Evolutionary conservation across 2,888 invertebrate genomes (phyloP), one percentile per base, ranked within the genome.

Genomic region (Clivina fossor): DNA sequence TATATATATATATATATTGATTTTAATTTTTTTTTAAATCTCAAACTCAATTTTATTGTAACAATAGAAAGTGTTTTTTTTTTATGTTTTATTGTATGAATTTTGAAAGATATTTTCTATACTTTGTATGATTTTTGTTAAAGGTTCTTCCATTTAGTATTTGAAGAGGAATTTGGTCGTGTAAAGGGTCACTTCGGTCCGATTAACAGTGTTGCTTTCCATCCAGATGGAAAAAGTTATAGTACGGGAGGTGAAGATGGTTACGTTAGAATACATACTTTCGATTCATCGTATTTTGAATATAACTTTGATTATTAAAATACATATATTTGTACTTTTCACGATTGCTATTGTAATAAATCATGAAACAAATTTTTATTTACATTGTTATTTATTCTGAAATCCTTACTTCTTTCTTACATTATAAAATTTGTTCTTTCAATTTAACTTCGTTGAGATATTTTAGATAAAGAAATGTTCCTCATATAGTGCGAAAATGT

Each of bases 141-240:
- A n/a, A 74, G 86, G 37, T 93, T 97, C 78, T 98, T 90, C 82
- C 95, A 97, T 74, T 77, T 95, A 66, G 87, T 97, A 18, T 97
- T 94, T 74, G 96, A 96, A 76, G 95, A 97, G 70, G 97, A 97
- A 71, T 97, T 97, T 75, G 96, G 90, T 0, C 80, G 95, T 58
- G 87, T 99, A n/a, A 99, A 98, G 73, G 98, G 98, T 55, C 99
- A 99, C 77, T 99, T 99, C 71, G 99, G 99, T 65, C 99, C 99
- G 1, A 99, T 99, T 68, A 99, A 99, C 82, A 94, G 94, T 75
- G 84, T 98, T 64, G 89, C 93, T 44, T 99, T 98, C 79, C 96
- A 97, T 77, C 99, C 99, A 1, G 94, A 95, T 78, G 99, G 99
- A 46, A 91, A 88, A 71, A 93, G 94, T 71, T 95, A 93, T 74